Conservation (phyloP, 2,113 vertebrate genomes). For the Bostrychus sinensis region DNA sequence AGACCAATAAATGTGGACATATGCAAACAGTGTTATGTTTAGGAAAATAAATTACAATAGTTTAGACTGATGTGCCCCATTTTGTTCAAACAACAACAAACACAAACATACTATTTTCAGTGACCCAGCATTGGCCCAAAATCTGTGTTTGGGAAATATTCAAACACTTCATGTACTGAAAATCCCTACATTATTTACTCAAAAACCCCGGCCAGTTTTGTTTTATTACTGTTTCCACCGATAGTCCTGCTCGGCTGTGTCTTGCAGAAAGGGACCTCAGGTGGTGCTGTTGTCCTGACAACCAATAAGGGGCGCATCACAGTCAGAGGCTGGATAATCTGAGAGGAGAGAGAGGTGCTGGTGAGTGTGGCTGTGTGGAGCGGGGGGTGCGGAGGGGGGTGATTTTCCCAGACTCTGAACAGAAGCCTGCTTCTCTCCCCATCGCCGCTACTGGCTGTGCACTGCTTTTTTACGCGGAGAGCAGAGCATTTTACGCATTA, state of each 20-base stretch:
- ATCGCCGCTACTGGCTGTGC: conserved; percentile 51
- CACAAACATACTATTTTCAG: too few relatives aligned
- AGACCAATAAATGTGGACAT: too few relatives aligned
- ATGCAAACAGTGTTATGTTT: too few relatives aligned
- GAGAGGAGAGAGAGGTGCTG: conserved; percentile 39
- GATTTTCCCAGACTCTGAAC: conserved; percentile 54
- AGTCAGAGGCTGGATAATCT: conserved; percentile 71
- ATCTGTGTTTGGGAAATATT: not conserved
- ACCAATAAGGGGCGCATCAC: conserved; percentile 78
- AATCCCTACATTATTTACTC: not conserved
- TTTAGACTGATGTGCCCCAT: too few relatives aligned
- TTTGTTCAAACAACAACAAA: too few relatives aligned
- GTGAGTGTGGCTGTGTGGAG: conserved; percentile 31
- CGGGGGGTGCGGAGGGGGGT: conserved; percentile 22
- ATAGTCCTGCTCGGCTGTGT: conserved; percentile 51
- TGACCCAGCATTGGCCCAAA: not conserved
- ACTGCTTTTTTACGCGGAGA: conserved; percentile 62
- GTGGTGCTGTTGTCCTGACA: conserved; percentile 87
- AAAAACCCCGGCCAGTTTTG: not conserved
- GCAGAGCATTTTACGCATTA: conserved; percentile 68
- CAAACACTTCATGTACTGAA: too few relatives aligned
- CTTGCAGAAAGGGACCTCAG: conserved; percentile 77
- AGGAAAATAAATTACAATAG: too few relatives aligned
- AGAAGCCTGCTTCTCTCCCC: conserved; percentile 54
- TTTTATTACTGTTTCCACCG: not conserved